These are phyloP conservation scores for Galeopsomyia nigrocyanea DNA, from an alignment of 2,888 invertebrate genomes.

Conservation along the genomic window DNA sequence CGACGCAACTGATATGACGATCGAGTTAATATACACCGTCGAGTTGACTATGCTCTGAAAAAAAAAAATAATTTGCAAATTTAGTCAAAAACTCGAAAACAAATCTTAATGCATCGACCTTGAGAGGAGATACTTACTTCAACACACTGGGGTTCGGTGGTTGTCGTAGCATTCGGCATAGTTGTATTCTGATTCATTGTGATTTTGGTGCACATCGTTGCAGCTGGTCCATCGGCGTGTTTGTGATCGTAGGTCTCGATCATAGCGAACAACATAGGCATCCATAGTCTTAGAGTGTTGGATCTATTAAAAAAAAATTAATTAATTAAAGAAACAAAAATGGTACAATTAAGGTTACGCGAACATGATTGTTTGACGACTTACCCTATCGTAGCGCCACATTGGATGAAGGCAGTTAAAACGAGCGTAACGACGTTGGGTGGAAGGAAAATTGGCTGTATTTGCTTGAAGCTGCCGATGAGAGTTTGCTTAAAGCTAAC, in stretches of 20 bases:
- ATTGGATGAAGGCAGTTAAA: slow-evolving; percentile 77
- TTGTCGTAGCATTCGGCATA: slow-evolving; percentile 16
- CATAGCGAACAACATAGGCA: slow-evolving; percentile 87
- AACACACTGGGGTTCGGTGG: slow-evolving; percentile 32
- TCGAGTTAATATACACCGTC: slow-evolving; percentile 78
- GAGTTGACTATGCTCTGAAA: slow-evolving; percentile 65
- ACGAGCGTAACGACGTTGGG: slow-evolving; percentile 76
- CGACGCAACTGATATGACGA: slow-evolving; percentile 76
- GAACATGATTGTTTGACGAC: slow-evolving; percentile 41
- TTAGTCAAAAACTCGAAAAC: not conserved
- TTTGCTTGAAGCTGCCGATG: slow-evolving; percentile 75
- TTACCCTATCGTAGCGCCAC: slow-evolving; percentile 78
- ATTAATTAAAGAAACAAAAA: not conserved
- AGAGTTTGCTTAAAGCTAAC: slow-evolving; percentile 69
- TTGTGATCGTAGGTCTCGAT: slow-evolving; percentile 69
- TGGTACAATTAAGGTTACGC: not conserved
- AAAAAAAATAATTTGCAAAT: slow-evolving; percentile 2
- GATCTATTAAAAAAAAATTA: slow-evolving; percentile 70
- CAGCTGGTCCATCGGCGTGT: slow-evolving; percentile 51
- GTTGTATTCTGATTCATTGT: slow-evolving; percentile 32
- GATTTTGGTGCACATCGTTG: slow-evolving; percentile 48
- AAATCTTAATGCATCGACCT: not conserved
- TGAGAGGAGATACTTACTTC: slow-evolving; percentile 39
- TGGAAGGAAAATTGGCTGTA: slow-evolving; percentile 77
- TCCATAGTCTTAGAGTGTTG: slow-evolving; percentile 89